These are phyloP conservation scores for Echeneis naucrates DNA, from an alignment of 2,797 vertebrate genomes.

Conservation along the genomic window DNA sequence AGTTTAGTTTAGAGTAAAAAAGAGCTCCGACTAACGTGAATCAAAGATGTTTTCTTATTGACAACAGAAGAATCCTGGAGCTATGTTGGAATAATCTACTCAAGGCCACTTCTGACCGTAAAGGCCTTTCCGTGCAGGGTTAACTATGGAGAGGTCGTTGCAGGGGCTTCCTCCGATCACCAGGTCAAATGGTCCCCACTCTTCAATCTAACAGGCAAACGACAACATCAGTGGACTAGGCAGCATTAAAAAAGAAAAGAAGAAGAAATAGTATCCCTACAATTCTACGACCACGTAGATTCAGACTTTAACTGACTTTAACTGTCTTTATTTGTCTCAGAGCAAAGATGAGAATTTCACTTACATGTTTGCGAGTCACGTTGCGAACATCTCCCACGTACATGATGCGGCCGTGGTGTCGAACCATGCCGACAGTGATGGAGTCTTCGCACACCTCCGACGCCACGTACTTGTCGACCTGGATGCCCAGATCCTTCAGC, in stretches of 20 bases:
- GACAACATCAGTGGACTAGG: neutral
- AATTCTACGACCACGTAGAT: too few relatives aligned
- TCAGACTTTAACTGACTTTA: too few relatives aligned
- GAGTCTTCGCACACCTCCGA: constrained; percentile 95
- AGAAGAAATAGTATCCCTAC: neutral
- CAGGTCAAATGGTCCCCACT: constrained; percentile 96
- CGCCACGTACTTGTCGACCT: constrained; percentile 92
- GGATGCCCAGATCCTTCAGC: constrained; percentile 93
- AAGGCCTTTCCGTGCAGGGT: constrained; percentile 92
- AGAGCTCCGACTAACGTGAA: neutral
- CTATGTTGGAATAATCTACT: too few relatives aligned
- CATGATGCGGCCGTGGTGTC: constrained; percentile 91
- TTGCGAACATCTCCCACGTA: constrained; percentile 92
- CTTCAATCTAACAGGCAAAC: constrained; percentile 86
- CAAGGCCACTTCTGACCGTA: constrained; percentile 83
- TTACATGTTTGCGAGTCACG: constrained; percentile 91
- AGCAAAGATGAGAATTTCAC: constrained; percentile 39
- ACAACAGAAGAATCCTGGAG: neutral
- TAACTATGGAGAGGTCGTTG: constrained; percentile 93
- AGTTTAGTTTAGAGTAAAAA: neutral
- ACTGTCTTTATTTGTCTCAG: neutral
- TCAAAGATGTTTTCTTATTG: neutral
- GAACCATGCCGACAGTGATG: constrained; percentile 89
- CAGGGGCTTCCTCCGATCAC: constrained; percentile 96
- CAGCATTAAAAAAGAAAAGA: neutral